A percentile compares a stretch with the other conserved stretches of the same genome.
Conservation (phyloP, 2,797 vertebrate genomes). For the Sphenopsis melanotis region DNA sequence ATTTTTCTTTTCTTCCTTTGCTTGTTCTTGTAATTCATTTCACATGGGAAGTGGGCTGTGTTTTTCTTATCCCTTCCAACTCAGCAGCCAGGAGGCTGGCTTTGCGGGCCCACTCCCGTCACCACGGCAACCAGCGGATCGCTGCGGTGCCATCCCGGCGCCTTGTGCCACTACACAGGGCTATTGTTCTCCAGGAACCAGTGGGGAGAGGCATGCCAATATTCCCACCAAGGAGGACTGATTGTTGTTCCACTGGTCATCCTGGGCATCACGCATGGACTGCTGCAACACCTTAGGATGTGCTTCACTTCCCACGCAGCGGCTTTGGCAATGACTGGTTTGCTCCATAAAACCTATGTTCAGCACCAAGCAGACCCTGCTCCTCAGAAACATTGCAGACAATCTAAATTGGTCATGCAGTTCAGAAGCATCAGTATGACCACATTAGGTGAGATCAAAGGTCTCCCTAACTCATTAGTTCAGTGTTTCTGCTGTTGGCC, state of each 20-base stretch:
- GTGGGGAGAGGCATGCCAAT: neutral
- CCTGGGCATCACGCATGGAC: neutral
- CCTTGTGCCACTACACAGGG: constrained; percentile 53
- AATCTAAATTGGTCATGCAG: neutral
- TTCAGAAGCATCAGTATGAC: neutral
- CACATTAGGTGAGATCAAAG: neutral
- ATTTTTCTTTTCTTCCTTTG: constrained; percentile 71
- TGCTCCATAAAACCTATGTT: neutral
- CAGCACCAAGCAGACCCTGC: neutral
- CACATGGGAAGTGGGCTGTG: constrained; percentile 74
- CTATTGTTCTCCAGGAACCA: neutral
- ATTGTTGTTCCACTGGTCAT: neutral
- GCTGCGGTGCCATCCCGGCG: constrained; percentile 59
- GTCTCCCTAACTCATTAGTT: neutral
- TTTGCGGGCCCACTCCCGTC: constrained; percentile 70
- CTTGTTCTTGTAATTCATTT: constrained; percentile 73
- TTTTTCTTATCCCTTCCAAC: constrained; percentile 76
- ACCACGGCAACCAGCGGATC: constrained; percentile 70
- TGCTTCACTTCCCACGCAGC: fast-evolving
- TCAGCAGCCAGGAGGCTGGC: constrained; percentile 72
- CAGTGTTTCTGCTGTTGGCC: neutral
- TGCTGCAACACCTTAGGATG: neutral
- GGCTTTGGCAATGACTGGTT: neutral
- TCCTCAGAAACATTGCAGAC: neutral
- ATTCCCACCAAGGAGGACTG: neutral